These are phyloP conservation scores for Paramisgurnus dabryanus DNA, from an alignment of 2,113 vertebrate genomes.

Conservation along the genomic window DNA sequence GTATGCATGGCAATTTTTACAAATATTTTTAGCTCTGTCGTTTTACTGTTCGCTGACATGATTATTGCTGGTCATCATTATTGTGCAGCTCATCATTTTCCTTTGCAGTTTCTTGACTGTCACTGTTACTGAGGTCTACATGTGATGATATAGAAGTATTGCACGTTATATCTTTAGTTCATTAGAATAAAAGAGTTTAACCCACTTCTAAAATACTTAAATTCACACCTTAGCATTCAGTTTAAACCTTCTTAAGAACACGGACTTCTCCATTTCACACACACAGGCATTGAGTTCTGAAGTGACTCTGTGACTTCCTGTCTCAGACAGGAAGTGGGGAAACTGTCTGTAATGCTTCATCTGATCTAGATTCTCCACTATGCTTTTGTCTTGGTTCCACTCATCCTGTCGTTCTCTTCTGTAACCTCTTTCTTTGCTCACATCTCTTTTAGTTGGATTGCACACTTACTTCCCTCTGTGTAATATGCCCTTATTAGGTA, in stretches of 20 bases:
- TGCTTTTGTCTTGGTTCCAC: constrained; percentile 14
- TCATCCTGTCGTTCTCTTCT: constrained; percentile 3
- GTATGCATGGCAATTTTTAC: too few relatives aligned
- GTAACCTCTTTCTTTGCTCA: constrained; percentile 1
- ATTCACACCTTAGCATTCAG: neutral
- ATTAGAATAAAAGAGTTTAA: too few relatives aligned
- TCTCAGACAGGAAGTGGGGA: constrained; percentile 48
- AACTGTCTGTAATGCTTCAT: constrained; percentile 33
- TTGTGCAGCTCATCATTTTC: too few relatives aligned
- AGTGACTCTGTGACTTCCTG: constrained; percentile 40
- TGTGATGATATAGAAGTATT: too few relatives aligned
- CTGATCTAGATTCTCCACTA: constrained; percentile 1
- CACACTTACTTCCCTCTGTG: neutral
- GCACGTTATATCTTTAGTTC: too few relatives aligned
- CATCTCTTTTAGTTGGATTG: neutral
- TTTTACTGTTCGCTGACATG: neutral
- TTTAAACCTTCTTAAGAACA: too few relatives aligned
- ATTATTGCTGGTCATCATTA: neutral
- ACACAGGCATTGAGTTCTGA: constrained; percentile 4
- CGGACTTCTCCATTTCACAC: neutral
- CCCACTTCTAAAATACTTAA: neutral
- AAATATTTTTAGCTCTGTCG: too few relatives aligned
- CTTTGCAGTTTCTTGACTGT: too few relatives aligned
- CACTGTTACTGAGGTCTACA: too few relatives aligned
- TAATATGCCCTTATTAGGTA: constrained; percentile 38